A percentile compares a stretch with the other conserved stretches of the same genome.
Evolutionary conservation across 2,113 vertebrate species (phyloP).

Genomic region (Alces alces): DNA sequence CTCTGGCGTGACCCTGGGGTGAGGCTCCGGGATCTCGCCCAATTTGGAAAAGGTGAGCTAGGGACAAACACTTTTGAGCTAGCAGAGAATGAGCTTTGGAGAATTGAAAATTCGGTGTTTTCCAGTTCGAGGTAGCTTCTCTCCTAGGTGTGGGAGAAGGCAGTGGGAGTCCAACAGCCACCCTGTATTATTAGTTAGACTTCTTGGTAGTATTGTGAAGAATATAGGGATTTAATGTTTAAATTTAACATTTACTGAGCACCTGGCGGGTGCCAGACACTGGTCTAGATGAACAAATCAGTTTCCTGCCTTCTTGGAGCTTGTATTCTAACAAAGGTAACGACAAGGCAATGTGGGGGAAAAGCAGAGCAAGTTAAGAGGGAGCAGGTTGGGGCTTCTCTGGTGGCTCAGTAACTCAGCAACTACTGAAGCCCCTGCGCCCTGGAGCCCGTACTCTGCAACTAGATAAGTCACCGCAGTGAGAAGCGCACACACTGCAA

Average conservation of each 20-base stretch:
- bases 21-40: not conserved
- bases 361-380: not conserved
- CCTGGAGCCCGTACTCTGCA: not conserved
- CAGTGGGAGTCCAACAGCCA: not conserved
- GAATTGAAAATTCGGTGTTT: not conserved
- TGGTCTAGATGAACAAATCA: not conserved
- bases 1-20: not conserved
- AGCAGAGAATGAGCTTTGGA: not conserved
- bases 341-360: fast-evolving
- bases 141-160: not conserved
- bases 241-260: not conserved
- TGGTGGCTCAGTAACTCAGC: not conserved
- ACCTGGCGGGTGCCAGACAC: not conserved
- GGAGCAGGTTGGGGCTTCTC: not conserved
- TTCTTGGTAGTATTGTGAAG: not conserved
- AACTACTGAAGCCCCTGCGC: not conserved
- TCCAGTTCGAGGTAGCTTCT: not conserved
- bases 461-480: not conserved
- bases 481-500: not conserved
- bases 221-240: not conserved
- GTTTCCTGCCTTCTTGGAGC: not conserved
- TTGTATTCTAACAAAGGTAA: not conserved
- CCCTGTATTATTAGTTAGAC: not conserved
- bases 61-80: not conserved
- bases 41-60: not conserved